phyloP scores from a whole-genome alignment of 2,888 invertebrate species.

The Thecophora atra region DNA sequence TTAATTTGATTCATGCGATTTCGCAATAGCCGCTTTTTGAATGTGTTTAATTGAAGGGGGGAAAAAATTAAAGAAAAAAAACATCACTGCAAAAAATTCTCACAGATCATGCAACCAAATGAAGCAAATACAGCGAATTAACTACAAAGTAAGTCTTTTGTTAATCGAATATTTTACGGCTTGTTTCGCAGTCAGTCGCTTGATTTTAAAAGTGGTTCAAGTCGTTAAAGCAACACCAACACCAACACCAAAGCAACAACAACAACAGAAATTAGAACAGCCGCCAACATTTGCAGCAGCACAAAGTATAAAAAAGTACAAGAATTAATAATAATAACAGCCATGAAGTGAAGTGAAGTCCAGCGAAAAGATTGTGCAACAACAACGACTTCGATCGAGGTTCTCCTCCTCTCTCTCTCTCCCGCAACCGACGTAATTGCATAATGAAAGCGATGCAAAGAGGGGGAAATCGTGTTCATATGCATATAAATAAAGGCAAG shows the following conservation, averaged over 20 bases:
- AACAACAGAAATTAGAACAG: background rate
- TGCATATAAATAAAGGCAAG: background rate
- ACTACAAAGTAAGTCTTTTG: background rate
- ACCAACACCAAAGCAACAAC: background rate
- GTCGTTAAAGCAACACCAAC: background rate
- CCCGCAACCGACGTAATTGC: slow-evolving; percentile 3
- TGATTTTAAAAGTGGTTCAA: slow-evolving; percentile 11
- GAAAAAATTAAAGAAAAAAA: background rate
- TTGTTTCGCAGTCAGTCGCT: background rate
- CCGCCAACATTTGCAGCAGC: too few relatives aligned
- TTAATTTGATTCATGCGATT: background rate
- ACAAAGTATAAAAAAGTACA: background rate
- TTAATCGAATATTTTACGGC: background rate
- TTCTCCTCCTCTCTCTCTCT: background rate
- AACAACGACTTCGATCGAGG: slow-evolving; percentile 2
- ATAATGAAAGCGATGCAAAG: background rate
- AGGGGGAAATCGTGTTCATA: too few relatives aligned
- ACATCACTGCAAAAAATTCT: background rate
- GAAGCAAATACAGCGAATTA: background rate
- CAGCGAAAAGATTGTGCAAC: slow-evolving; percentile 14
- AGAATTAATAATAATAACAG: slow-evolving; percentile 26
- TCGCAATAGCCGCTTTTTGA: background rate
- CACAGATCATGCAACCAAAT: slow-evolving; percentile 21
- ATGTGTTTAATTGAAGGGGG: too few relatives aligned
- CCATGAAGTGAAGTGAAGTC: slow-evolving; percentile 25